phyloP scores from a whole-genome alignment of 2,797 vertebrate species.

The Mallotus villosus region DNA sequence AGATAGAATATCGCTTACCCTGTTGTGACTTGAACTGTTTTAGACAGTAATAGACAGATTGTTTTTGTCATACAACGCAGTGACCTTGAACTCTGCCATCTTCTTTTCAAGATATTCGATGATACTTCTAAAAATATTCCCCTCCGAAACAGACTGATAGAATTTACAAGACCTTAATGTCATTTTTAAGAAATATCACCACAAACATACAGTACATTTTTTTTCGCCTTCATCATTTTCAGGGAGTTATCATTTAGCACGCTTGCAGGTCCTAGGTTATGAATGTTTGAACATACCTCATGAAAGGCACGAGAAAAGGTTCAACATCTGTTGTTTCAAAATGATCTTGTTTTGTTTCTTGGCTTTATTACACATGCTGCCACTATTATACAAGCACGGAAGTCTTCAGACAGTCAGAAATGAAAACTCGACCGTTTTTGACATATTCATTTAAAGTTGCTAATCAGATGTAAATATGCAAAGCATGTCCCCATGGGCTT shows the following conservation, averaged over 20 bases:
- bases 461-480: slow-evolving; percentile 83
- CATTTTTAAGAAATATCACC: slow-evolving; percentile 68
- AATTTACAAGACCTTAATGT: slow-evolving; percentile 70
- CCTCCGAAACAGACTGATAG: slow-evolving; percentile 70
- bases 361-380: slow-evolving; percentile 68
- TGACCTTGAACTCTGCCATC: slow-evolving; percentile 63
- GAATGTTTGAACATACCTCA: slow-evolving; percentile 72
- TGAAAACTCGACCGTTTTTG: slow-evolving; percentile 74
- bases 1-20: slow-evolving; percentile 71
- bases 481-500: slow-evolving; percentile 73
- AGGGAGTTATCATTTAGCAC: slow-evolving; percentile 69
- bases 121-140: slow-evolving; percentile 75
- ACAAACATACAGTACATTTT: slow-evolving; percentile 68
- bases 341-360: slow-evolving; percentile 68
- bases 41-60: slow-evolving; percentile 73
- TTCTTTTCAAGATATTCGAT: slow-evolving; percentile 64
- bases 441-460: slow-evolving; percentile 81
- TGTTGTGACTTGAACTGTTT: slow-evolving; percentile 71
- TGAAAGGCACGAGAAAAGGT: slow-evolving; percentile 75
- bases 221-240: slow-evolving; percentile 71
- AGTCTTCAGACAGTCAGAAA: slow-evolving; percentile 64
- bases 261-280: slow-evolving; percentile 66
- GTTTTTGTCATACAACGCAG: slow-evolving; percentile 71
- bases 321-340: slow-evolving; percentile 68
- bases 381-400: slow-evolving; percentile 75